phyloP scores from a whole-genome alignment of 2,113 vertebrate species.

The Bufo gargarizans region DNA sequence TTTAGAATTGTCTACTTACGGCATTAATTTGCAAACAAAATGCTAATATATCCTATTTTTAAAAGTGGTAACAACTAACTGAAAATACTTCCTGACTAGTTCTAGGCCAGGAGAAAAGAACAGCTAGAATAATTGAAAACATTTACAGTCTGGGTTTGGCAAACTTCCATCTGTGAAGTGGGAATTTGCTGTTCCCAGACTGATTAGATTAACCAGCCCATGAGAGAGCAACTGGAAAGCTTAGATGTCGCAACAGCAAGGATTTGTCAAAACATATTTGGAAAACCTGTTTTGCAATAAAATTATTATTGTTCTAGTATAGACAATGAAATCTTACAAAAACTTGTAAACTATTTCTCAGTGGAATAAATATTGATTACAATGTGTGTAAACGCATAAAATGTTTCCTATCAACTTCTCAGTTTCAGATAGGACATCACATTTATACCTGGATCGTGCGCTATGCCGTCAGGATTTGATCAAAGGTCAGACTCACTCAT shows the following conservation, averaged over 20 bases:
- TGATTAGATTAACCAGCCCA: constrained; percentile 37
- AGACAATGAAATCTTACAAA: constrained; percentile 7
- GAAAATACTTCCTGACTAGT: constrained; percentile 18
- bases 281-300: constrained; percentile 5
- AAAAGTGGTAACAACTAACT: not conserved
- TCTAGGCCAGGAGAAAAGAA: constrained; percentile 7
- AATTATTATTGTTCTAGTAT: not conserved
- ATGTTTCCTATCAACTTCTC: not conserved
- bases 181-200: constrained; percentile 37
- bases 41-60: not conserved
- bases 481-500: not conserved
- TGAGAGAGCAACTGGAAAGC: constrained; percentile 20
- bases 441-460: not conserved
- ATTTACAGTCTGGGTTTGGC: constrained; percentile 39
- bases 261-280: constrained; percentile 37
- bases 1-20: not conserved
- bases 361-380: not conserved
- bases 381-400: not conserved
- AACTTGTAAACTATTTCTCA: not conserved
- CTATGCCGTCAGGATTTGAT: not conserved
- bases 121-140: constrained; percentile 28
- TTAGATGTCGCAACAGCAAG: constrained; percentile 11
- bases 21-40: not conserved
- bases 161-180: constrained; percentile 32
- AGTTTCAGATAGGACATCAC: not conserved